phyloP scores from a whole-genome alignment of 2,888 invertebrate species.

The Tipula confusa region DNA sequence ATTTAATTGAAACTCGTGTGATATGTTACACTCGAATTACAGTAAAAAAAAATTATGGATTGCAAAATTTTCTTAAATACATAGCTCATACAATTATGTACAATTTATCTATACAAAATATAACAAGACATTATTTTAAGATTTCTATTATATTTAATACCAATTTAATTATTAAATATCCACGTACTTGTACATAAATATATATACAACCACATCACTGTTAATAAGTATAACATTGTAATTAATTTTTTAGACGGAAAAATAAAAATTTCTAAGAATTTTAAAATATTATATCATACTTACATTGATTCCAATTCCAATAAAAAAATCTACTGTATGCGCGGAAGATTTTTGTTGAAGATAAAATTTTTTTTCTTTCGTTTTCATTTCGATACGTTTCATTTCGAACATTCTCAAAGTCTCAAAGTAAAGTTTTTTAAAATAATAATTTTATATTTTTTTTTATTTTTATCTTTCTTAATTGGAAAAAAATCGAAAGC shows the following conservation, averaged over 20 bases:
- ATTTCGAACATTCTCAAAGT: not conserved
- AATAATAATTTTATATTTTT: not conserved
- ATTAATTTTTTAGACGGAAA: not conserved
- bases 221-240: not conserved
- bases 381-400: not conserved
- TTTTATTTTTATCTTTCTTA: not conserved
- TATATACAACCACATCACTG: not conserved
- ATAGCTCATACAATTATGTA: not conserved
- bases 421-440: not conserved
- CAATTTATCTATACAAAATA: not conserved
- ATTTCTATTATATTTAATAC: not conserved
- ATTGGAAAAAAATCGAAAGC: conserved; percentile 17
- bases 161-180: not conserved
- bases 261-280: not conserved
- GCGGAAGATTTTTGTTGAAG: not conserved
- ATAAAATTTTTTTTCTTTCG: not conserved
- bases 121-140: not conserved
- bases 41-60: not conserved
- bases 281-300: not conserved
- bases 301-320: not conserved
- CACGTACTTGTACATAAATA: not conserved
- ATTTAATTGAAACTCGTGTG: not conserved
- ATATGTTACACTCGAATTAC: not conserved
- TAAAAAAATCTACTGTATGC: not conserved
- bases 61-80: not conserved